Evolutionary conservation across 2,113 vertebrate genomes (phyloP), one percentile per base, ranked within the genome.

Genomic region (pig (Sus scrofa)): DNA sequence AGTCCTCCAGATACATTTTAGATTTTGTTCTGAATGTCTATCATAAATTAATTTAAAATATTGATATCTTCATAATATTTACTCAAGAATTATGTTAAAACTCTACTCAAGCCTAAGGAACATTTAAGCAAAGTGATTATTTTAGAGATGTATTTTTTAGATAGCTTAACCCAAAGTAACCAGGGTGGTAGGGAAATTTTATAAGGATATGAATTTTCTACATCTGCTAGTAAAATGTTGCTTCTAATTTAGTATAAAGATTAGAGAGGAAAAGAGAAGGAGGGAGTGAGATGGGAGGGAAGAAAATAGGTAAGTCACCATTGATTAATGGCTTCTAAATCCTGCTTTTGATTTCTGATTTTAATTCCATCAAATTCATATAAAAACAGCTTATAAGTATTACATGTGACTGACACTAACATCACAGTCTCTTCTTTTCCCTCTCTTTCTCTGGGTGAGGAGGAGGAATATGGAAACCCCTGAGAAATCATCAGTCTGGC

Each of bases 41-140:
- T 63, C 34, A 67, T 56, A 93, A 74, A 86, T 77, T 93, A 68
- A 86, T 86, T 93, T 24, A 4, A 56, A 44, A 56, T 93, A 87
- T 16, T 70, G 74, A 52, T 93, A n/a, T 24, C 34, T 68, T 78
- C 16, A 27, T 50, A 44, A 50, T 86, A 56, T 44, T 58, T 79
- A 67, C 6, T 62, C 16, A 20, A 62, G 60, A 24, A 24, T 62
- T 62, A 62, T 62, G 60, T 87, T 87, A n/a, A 37, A 30, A 44
- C 22, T 87, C 5, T 94, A 50, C 62, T 81, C 18, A 94, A 71
- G 65, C 30, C 16, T 62, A 37, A 68, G 39, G 27, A 86, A 50
- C 27, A 15, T 86, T 77, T 91, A 70, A 68, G n/a, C 54, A 79
- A 70, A 89, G 52, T 0, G 20, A 79, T 63, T 79, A 54, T 62